A percentile compares a stretch with the other conserved stretches of the same genome.
These are phyloP conservation scores for Brachionus sp. DNA, from an alignment of 1,140 invertebrate species.

Conservation along the genomic window DNA sequence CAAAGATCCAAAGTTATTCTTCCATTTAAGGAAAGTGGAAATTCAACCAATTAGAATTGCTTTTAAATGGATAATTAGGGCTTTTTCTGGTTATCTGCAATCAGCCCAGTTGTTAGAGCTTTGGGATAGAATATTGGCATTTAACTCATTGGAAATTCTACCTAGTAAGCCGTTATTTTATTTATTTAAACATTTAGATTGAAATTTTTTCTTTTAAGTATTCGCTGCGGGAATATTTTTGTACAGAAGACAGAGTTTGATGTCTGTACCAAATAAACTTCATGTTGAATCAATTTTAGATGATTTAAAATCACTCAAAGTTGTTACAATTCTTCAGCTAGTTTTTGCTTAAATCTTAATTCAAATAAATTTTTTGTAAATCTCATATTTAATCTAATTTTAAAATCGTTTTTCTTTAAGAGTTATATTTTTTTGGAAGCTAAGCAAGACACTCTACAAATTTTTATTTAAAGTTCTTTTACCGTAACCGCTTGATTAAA, in stretches of 20 bases:
- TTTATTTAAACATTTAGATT: background rate
- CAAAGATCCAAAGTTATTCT: conserved; percentile 81
- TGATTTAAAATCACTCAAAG: conserved; percentile 34
- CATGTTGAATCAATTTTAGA: conserved; percentile 28
- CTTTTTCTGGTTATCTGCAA: conserved; percentile 85
- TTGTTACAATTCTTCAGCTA: conserved; percentile 26
- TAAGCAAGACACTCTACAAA: no score
- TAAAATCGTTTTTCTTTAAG: no score
- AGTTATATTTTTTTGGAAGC: background rate
- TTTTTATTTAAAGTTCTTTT: no score
- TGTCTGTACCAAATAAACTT: background rate
- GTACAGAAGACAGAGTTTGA: background rate
- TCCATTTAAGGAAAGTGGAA: conserved; percentile 78
- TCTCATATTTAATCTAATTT: no score
- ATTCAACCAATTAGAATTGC: conserved; percentile 88
- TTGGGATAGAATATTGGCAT: conserved; percentile 86
- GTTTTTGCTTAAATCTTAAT: background rate
- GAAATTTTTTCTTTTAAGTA: background rate
- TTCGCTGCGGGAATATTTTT: conserved; percentile 38
- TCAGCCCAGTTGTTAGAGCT: conserved; percentile 83
- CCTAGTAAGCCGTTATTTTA: conserved; percentile 58
- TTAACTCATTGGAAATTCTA: conserved; percentile 83
- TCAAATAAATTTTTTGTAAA: no score
- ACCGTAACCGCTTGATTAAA: no score
- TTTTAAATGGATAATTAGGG: conserved; percentile 91